phyloP scores from a whole-genome alignment of 2,888 invertebrate species.

The Seira sanloemensis region DNA sequence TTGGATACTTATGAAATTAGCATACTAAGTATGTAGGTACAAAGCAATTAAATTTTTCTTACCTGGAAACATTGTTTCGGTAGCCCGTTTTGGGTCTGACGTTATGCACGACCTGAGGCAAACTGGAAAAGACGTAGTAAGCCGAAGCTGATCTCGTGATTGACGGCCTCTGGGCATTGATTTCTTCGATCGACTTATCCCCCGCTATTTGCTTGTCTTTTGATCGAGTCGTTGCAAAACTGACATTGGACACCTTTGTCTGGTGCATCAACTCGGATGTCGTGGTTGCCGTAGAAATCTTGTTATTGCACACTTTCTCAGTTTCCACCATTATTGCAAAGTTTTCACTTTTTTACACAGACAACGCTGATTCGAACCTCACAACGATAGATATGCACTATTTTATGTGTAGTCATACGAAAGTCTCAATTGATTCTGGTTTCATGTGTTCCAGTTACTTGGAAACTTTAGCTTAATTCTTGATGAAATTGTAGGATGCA shows the following conservation, averaged over 20 bases:
- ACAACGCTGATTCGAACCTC: too few species aligned
- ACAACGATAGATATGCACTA: too few species aligned
- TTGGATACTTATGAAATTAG: too few species aligned
- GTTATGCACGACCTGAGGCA: constrained; percentile 45
- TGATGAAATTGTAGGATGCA: too few species aligned
- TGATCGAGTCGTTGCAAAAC: constrained; percentile 16
- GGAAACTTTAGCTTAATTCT: too few species aligned
- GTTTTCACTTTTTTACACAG: too few species aligned
- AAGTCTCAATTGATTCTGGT: too few species aligned
- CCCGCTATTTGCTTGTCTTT: constrained; percentile 7
- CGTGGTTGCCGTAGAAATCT: constrained; percentile 15
- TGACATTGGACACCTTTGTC: not conserved
- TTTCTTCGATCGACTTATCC: not conserved
- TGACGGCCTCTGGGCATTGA: not conserved
- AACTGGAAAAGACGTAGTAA: constrained; percentile 51
- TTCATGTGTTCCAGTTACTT: too few species aligned
- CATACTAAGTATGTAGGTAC: too few species aligned
- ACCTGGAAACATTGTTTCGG: constrained; percentile 54
- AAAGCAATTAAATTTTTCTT: too few species aligned
- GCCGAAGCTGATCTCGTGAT: constrained; percentile 39
- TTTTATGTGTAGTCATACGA: too few species aligned
- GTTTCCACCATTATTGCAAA: constrained; percentile 47
- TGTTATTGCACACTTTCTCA: constrained; percentile 53
- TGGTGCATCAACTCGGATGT: not conserved
- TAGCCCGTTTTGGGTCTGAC: constrained; percentile 44